phyloP scores from a whole-genome alignment of 2,888 invertebrate genomes.

The Erebia ligea region DNA sequence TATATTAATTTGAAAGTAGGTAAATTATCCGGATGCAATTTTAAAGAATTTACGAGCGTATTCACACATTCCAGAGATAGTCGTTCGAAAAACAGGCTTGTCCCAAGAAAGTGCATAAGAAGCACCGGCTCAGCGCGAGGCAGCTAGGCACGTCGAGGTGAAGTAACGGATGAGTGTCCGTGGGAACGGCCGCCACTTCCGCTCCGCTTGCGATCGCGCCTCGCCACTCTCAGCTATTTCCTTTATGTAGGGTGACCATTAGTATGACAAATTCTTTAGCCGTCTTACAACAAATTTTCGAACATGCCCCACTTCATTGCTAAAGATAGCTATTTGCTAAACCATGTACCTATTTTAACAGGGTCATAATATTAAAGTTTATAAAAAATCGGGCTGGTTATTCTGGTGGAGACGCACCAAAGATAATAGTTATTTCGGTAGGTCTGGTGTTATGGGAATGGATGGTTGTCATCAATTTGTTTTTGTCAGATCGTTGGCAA shows the following conservation, averaged over 20 bases:
- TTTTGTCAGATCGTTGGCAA: too few relatives aligned
- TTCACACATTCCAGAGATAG: conserved; percentile 25
- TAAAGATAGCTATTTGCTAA: too few relatives aligned
- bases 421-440: too few relatives aligned
- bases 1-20: background rate
- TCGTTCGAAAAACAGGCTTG: conserved; percentile 34
- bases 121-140: conserved; percentile 32
- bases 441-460: too few relatives aligned
- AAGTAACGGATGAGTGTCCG: conserved; percentile 82
- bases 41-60: conserved; percentile 5
- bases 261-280: background rate
- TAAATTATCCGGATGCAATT: conserved; percentile 3
- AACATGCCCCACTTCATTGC: too few relatives aligned
- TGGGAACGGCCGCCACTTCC: conserved; percentile 82
- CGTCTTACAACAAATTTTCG: too few relatives aligned
- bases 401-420: too few relatives aligned
- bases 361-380: too few relatives aligned
- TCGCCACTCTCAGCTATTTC: conserved; percentile 77
- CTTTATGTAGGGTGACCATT: conserved; percentile 73
- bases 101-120: conserved; percentile 50
- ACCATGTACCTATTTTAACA: too few relatives aligned
- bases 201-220: conserved; percentile 68
- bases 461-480: too few relatives aligned
- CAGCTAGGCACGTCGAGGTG: conserved; percentile 55
- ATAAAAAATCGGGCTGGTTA: too few relatives aligned